Base-by-base conservation (phyloP, 2,888 invertebrate species). In the Lottia gigantea region DNA sequence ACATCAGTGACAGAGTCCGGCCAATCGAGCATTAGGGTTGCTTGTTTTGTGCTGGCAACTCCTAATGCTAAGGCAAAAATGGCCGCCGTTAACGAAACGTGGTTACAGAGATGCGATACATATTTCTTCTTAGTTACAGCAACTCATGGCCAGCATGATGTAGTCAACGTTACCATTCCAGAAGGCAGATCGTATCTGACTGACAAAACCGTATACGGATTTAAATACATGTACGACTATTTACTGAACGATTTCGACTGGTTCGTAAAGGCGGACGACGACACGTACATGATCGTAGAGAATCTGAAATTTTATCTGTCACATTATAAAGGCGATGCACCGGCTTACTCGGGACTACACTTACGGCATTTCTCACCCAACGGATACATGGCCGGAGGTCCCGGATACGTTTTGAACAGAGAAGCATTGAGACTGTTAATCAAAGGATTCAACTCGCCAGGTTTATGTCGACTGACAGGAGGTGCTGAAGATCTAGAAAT, bases 251-350 rank as follows among this genome's bases (percentile, higher is more conserved):
- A 55, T 23, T 55, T 19, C 23, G 55, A 55, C 55, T 55, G 55
- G 55, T 55, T 55, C 11, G 55, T 55, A 23, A 55, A 55, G 23
- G 55, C 55, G 23, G 55, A 55, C 23, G 55, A 55, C 23, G 55
- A 55, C 55, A 55, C 55, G 23, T 55, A 55, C 55, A 55, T 55
- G 55, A 55, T 55, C 55, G 55, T 55, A 23, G 55, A 55, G 23
- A 55, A 55, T 19, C 23, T 55, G 15, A 55, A 55, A 19, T 55
- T 55, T 23, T 23, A 23, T 19, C 12, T 55, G 23, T 55, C 55
- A 6, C 55, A 55, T 55, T 55, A 23, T 55, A 55, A 55, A 6
- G 55, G 55, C 8, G 19, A 19, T 12, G 55, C 2, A 3, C 55
- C 55, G 14, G 55, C 55, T 23, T 55, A 55, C 23, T 23, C 23